Evolutionary conservation across 2,888 invertebrate species (phyloP), one percentile per base, ranked within the genome.

Genomic region (Mythimna lalbum): DNA sequence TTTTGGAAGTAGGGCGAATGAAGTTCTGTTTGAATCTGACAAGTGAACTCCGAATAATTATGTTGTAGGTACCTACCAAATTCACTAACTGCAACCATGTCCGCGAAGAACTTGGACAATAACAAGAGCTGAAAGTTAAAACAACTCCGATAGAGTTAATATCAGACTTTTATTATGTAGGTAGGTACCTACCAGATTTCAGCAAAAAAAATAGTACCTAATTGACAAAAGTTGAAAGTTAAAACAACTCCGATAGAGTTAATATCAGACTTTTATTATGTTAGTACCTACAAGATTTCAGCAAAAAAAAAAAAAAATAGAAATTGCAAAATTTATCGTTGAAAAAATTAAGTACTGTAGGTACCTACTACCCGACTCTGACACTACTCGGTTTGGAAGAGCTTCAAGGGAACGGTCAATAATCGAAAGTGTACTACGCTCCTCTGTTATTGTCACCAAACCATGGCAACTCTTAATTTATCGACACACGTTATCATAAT

Each of bases 1-100:
- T 90, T 82, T 87, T 81, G 87, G 88, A 91, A 88, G 82, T 90
- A 89, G 89, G 89, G 74, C 86, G 57, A 73, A 78, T 86, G 36
- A 71, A 80, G 85, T 87, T 89, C 87, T 85, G 84, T 78, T 87
- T 85, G 84, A 86, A 87, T 89, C 85, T 80, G 70, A 75, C 74
- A 70, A 73, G 56, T 62, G 19, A 64, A 78, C 79, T 83, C 63
- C 23, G 27, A 43, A 53, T 61, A 50, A 68, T 21, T 65, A 75
- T 21, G 23, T 43, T 66, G n/a, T 43, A 31, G 31, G 31, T 33
- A 33, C 33, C 33, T 33, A 39, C 39, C 64, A 39, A 56, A 3
- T 66, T n/a, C 39, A 17, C 7, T 66, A 23, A 6, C 33, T 39
- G 43, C 19, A 12, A 49, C n/a, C 19, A 19, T 19, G 17, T 43